Conservation (phyloP, 2,797 vertebrate species). For the Selene dorsalis region DNA sequence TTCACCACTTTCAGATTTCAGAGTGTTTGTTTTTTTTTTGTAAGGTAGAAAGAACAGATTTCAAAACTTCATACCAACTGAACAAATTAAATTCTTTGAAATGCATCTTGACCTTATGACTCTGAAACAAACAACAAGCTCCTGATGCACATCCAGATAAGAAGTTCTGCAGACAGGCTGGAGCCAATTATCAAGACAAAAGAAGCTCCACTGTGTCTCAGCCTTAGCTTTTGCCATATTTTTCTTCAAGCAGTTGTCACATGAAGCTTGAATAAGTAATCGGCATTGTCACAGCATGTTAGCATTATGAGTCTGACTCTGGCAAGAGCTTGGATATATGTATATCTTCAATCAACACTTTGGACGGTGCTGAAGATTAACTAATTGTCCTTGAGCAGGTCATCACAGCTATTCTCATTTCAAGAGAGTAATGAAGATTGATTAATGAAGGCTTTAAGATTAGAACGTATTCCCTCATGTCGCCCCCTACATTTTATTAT, state of each 20-base stretch:
- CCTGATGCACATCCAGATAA: conserved; percentile 28
- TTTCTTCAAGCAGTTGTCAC: conserved; percentile 49
- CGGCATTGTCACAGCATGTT: conserved; percentile 39
- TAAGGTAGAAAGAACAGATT: conserved; percentile 11
- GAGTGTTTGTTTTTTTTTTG: not conserved
- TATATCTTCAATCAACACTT: conserved; percentile 1
- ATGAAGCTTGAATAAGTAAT: conserved; percentile 40
- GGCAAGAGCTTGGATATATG: not conserved
- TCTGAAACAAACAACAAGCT: conserved; percentile 29
- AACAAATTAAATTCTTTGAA: conserved; percentile 31
- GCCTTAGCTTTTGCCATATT: conserved; percentile 35
- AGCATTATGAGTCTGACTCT: conserved; percentile 31
- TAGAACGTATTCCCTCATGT: conserved; percentile 38
- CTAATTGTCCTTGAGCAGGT: conserved; percentile 29
- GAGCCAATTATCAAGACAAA: conserved; percentile 53
- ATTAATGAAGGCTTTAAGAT: conserved; percentile 56
- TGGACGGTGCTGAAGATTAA: conserved; percentile 13
- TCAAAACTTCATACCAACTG: conserved; percentile 22
- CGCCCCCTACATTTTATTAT: conserved; percentile 39
- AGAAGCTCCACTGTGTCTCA: conserved; percentile 24
- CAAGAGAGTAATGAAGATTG: conserved; percentile 42
- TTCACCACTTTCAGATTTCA: conserved; percentile 6
- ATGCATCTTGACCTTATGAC: conserved; percentile 35
- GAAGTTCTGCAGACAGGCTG: conserved; percentile 34
- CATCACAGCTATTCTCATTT: conserved; percentile 37